A percentile compares a stretch with the other conserved stretches of the same genome.
Evolutionary conservation across 1,140 invertebrate genomes (phyloP).

Genomic region (Ditylenchus dipsaci): DNA sequence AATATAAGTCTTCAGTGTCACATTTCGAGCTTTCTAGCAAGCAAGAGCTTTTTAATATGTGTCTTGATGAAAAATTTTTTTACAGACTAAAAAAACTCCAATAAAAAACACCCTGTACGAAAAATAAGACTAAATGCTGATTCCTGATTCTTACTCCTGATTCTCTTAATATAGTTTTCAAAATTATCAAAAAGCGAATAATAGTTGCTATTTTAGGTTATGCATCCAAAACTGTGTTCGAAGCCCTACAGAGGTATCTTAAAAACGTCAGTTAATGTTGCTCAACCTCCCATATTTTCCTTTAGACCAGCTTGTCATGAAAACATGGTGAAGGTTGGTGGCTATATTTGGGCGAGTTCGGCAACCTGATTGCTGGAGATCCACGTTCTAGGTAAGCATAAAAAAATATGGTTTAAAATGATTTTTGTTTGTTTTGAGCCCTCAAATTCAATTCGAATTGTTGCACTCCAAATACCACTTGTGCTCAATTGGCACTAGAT

Average conservation of each 20-base stretch:
- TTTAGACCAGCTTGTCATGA: slow-evolving; percentile 85
- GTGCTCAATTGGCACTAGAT: slow-evolving; percentile 90
- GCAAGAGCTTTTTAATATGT: too few species aligned
- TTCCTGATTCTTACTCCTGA: too few species aligned
- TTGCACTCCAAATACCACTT: slow-evolving; percentile 73
- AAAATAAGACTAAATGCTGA: too few species aligned
- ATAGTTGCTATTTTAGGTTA: slow-evolving; percentile 96
- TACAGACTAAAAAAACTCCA: too few species aligned
- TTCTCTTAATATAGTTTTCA: slow-evolving; percentile 18
- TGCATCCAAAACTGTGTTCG: slow-evolving; percentile 98
- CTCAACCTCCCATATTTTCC: background rate
- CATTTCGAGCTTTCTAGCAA: too few species aligned
- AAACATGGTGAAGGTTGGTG: slow-evolving; percentile 99
- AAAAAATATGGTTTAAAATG: slow-evolving; percentile 60
- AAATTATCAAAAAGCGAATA: slow-evolving; percentile 95
- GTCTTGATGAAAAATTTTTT: too few species aligned
- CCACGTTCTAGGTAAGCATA: slow-evolving; percentile 71
- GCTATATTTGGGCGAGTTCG: slow-evolving; percentile 99
- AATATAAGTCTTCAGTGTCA: too few species aligned
- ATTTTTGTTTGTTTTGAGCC: slow-evolving; percentile 45
- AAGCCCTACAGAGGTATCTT: slow-evolving; percentile 61
- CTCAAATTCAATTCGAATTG: slow-evolving; percentile 54
- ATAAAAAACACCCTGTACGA: too few species aligned
- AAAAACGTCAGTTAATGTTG: slow-evolving; percentile 1
- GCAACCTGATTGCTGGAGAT: slow-evolving; percentile 97